Percentiles rank a stretch among this genome's conserved stretches.
These are phyloP conservation scores for Phoxinus dragarum DNA, from an alignment of 2,797 vertebrate species.

Conservation along the genomic window DNA sequence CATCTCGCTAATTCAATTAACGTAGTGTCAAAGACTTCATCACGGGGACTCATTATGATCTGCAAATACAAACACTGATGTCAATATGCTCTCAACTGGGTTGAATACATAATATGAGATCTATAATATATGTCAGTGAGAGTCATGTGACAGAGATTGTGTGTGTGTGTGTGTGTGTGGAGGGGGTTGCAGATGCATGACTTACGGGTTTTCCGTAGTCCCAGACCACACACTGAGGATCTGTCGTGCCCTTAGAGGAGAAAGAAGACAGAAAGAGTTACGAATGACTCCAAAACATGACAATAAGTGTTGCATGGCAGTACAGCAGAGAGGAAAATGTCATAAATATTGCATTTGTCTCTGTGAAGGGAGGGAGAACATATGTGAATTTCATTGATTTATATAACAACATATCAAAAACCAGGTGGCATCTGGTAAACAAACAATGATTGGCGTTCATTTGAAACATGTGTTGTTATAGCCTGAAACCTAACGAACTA, in stretches of 20 bases:
- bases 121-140: not conserved
- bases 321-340: not conserved
- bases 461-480: too few species aligned
- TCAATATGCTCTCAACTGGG: conserved; percentile 48
- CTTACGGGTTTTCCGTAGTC: conserved; percentile 94
- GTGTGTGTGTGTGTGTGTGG: conserved; percentile 29
- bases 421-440: not conserved
- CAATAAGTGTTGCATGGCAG: conserved; percentile 16
- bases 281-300: conserved; percentile 47
- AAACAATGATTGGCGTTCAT: not conserved
- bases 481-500: too few species aligned
- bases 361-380: not conserved
- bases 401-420: not conserved
- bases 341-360: not conserved
- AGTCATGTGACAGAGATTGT: not conserved
- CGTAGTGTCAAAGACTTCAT: conserved; percentile 63
- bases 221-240: conserved; percentile 94
- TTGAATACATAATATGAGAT: conserved; percentile 31
- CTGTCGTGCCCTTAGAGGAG: conserved; percentile 87
- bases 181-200: conserved; percentile 62
- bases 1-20: conserved; percentile 71
- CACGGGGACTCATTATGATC: conserved; percentile 47
- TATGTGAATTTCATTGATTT: not conserved
- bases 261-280: conserved; percentile 33
- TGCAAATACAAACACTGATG: conserved; percentile 25